phyloP scores from a whole-genome alignment of 2,797 vertebrate species.

The Sebastolobus alascanus region DNA sequence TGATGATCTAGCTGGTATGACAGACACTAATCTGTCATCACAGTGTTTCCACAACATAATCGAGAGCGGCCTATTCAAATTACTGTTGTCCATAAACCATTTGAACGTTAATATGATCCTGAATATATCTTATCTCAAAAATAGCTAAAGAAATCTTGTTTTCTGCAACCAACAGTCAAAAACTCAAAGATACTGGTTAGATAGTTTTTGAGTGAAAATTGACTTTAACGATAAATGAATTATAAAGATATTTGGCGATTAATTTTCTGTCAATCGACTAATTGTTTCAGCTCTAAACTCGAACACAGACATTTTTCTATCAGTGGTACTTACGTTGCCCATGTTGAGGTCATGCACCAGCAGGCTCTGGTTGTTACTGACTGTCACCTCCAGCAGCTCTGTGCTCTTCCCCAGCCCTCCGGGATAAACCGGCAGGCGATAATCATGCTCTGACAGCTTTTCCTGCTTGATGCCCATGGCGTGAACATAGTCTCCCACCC shows the following conservation, averaged over 20 bases:
- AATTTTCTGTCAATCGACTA: no score
- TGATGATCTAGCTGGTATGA: no score
- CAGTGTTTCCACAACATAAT: not conserved
- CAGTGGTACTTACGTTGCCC: slow-evolving; percentile 74
- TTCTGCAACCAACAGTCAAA: not conserved
- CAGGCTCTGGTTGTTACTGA: slow-evolving; percentile 86
- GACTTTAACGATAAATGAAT: not conserved
- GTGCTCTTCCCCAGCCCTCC: slow-evolving; percentile 74
- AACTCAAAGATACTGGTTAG: not conserved
- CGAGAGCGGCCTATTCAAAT: not conserved
- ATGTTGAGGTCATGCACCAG: slow-evolving; percentile 93
- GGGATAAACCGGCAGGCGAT: slow-evolving; percentile 85
- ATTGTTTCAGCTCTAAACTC: not conserved
- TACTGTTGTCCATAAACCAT: not conserved
- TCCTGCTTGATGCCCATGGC: slow-evolving; percentile 95
- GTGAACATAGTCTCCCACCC: slow-evolving; percentile 83
- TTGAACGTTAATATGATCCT: not conserved
- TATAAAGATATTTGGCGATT: not conserved
- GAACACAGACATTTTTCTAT: not conserved
- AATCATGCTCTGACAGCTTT: slow-evolving; percentile 92
- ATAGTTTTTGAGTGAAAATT: not conserved
- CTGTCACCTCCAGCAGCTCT: slow-evolving; percentile 84
- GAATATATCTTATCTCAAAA: not conserved
- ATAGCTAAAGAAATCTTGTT: not conserved
- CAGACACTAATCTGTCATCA: no score